These are phyloP conservation scores for Hyla sarda DNA, from an alignment of 2,113 vertebrate species.

Conservation along the genomic window DNA sequence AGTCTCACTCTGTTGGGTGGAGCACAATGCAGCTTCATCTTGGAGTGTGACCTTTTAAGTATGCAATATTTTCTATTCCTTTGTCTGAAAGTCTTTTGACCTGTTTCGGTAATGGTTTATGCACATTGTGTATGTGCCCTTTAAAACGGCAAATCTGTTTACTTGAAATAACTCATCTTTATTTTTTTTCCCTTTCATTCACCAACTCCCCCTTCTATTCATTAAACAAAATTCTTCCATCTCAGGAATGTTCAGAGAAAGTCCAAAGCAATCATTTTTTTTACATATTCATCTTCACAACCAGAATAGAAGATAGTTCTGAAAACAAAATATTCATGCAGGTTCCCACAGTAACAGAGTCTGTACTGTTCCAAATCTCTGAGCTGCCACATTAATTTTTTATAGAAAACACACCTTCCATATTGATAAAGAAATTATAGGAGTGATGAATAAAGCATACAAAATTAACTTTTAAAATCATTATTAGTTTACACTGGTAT, in stretches of 20 bases:
- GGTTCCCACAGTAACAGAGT: conserved; percentile 54
- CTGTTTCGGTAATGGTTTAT: conserved; percentile 34
- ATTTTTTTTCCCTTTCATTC: conserved; percentile 33
- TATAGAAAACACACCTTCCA: conserved; percentile 46
- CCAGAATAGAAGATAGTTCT: conserved; percentile 48
- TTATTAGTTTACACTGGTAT: conserved; percentile 33
- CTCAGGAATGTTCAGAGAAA: conserved; percentile 55
- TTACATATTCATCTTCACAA: conserved; percentile 52
- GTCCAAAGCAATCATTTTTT: conserved; percentile 55
- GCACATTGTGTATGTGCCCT: conserved; percentile 46
- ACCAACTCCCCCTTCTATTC: conserved; percentile 53
- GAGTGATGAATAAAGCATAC: background rate
- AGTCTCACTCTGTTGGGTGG: conserved; percentile 39
- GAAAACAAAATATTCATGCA: conserved; percentile 53
- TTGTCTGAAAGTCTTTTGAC: conserved; percentile 49
- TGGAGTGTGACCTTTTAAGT: conserved; percentile 50
- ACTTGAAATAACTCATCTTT: conserved; percentile 50
- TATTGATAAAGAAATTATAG: conserved; percentile 47
- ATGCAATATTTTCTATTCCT: conserved; percentile 53
- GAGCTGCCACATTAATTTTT: conserved; percentile 38
- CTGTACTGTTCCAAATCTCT: conserved; percentile 35
- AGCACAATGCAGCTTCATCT: conserved; percentile 35
- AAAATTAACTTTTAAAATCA: conserved; percentile 31
- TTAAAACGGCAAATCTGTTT: conserved; percentile 56
- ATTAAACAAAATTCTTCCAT: conserved; percentile 55